Evolutionary conservation across 2,113 vertebrate species (phyloP), one percentile per base, ranked within the genome.

Genomic region (Amblyopsis rosae): DNA sequence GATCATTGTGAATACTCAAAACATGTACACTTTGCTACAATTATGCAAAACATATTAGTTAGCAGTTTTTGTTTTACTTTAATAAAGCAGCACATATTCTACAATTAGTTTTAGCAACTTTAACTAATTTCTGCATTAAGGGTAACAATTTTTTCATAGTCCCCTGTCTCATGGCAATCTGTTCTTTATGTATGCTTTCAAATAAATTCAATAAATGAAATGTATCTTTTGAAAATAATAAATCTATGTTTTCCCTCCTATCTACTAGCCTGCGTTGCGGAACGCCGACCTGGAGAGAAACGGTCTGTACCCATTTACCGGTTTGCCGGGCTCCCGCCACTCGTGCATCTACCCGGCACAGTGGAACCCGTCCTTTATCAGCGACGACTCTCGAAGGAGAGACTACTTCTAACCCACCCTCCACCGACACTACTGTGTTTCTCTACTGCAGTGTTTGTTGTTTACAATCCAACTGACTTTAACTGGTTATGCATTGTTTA

Each of bases 301-400:
- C 0, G 95, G 96, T 73, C 90, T 97, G 47, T 96, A 95, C 82
- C 95, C 96, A 2, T 98, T 97, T 92, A 94, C 94, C 4, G 96
- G 96, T 56, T 86, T 97, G 66, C 97, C 97, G 0, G 97, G 97
- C 9, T 98, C 98, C 4, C 94, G 98, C 58, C 96, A 99, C 78
- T 99, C 98, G 4, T 98, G 96, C 87, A 98, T 99, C 84, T 99
- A 98, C 78, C 96, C 97, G 0, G 97, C 96, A 68, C 95, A 97
- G 78, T 99, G 96, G 89, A 99, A 99, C 87, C 98, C 96, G 0
- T 97, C 96, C 60, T 99, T 99, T 82, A 94, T 95, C 80, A 95
- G 95, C n/a, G 98, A 99, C 0, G 98, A 99, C 85, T 95, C 95
- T 70, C 92, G 97, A 64, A 92, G 97, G 79, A 92, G 98, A 86